Percentiles rank a stretch among this genome's conserved stretches.
phyloP scores from a whole-genome alignment of 2,113 vertebrate genomes.

The Megaceryle maxima region DNA sequence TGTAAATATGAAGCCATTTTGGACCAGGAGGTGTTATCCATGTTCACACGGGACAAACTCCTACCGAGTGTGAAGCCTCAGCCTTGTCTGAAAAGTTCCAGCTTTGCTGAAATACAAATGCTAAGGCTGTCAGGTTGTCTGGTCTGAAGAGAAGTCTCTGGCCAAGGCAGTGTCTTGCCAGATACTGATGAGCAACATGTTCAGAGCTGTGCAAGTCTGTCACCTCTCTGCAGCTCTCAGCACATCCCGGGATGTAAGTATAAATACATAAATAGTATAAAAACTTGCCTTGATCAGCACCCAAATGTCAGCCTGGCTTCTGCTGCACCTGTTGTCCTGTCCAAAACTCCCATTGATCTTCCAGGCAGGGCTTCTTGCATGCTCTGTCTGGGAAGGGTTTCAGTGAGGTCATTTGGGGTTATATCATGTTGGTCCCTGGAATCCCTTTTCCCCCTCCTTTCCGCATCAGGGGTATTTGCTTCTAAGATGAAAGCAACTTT shows the following conservation, averaged over 20 bases:
- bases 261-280: background rate
- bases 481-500: background rate
- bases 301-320: background rate
- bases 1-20: background rate
- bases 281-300: background rate
- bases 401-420: background rate
- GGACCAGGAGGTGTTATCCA: background rate
- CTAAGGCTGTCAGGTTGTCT: background rate
- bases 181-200: background rate
- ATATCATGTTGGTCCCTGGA: background rate
- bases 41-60: background rate
- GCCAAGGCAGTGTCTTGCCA: background rate
- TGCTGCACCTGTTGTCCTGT: background rate
- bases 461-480: background rate
- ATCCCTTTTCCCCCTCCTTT: background rate
- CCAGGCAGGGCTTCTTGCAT: background rate
- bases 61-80: background rate
- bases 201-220: background rate
- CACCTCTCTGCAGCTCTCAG: background rate
- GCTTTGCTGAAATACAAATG: background rate
- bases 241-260: background rate
- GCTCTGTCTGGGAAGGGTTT: background rate
- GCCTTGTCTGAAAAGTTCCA: background rate
- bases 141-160: background rate
- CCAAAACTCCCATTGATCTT: background rate